These are phyloP conservation scores for Matsumurasca onukii DNA, from an alignment of 1,140 invertebrate genomes.

Conservation along the genomic window DNA sequence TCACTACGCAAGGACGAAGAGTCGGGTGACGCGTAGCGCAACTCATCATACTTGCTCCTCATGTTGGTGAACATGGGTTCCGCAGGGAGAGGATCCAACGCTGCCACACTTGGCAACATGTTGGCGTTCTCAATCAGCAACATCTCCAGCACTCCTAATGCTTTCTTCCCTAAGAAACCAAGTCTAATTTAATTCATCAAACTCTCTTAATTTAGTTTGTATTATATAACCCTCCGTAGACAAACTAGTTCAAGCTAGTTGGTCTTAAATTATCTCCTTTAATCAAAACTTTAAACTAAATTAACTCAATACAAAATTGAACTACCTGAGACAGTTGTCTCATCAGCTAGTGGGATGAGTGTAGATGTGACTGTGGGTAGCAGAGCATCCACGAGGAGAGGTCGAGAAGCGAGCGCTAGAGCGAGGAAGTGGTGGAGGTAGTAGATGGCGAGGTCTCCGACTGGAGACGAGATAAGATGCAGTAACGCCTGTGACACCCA, in stretches of 20 bases:
- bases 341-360: slow-evolving; percentile 12
- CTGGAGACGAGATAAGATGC: not conserved
- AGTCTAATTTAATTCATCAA: too few species aligned
- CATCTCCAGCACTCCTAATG: slow-evolving; percentile 1
- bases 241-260: too few species aligned
- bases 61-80: slow-evolving; percentile 9
- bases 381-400: slow-evolving; percentile 16
- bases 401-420: not conserved
- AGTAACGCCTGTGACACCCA: slow-evolving; percentile 15
- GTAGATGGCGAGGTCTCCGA: not conserved
- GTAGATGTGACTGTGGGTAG: slow-evolving; percentile 14
- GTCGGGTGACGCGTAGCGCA: not conserved
- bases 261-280: too few species aligned
- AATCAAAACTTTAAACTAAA: too few species aligned
- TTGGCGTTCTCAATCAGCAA: not conserved
- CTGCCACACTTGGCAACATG: slow-evolving; percentile 4
- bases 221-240: too few species aligned
- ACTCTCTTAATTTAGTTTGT: too few species aligned
- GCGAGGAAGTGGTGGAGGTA: slow-evolving; percentile 25
- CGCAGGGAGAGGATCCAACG: slow-evolving; percentile 14
- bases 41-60: slow-evolving; percentile 17
- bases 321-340: not conserved
- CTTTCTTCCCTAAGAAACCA: too few species aligned
- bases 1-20: slow-evolving; percentile 20
- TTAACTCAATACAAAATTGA: too few species aligned